Base-by-base conservation (phyloP, 2,113 vertebrate genomes). In the Indicator indicator region DNA sequence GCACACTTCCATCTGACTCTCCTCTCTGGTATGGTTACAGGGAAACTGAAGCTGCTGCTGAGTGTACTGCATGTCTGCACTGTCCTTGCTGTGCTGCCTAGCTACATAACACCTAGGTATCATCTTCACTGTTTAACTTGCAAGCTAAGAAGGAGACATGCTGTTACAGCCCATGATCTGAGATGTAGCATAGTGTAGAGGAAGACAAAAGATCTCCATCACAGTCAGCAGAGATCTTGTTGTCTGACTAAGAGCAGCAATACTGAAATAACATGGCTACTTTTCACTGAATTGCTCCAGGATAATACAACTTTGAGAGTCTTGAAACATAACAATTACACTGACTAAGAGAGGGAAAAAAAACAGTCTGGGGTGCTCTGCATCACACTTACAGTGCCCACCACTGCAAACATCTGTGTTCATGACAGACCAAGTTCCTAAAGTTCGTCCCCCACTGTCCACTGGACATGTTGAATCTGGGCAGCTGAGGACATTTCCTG, bases 381-480 rank as follows among this genome's bases (percentile, higher is more conserved):
- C 27, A 52, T 56, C 28, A 56, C 15, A 7, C 8, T 77, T 63
- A 46, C 9, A 65, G 28, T 28, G 13, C 4, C 16, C 48, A 52
- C 26, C 9, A 13, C 8, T 68, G 38, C 40, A 63, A 21, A 73
- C n/a, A 71, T 71, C 42, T 67, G 7, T 55, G 68, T 11, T 27
- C 11, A 16, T 30, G 36, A 26, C 27, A 78, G 58, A 33, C 7
- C 14, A 55, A 4, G 16, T 58, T 63, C 30, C 9, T 30, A 59
- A 59, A 1, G 13, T 77, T 91, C 7, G 6, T 56, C 83, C 12
- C 86, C 18, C 16, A 32, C 1, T 40, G 6, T 36, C 27, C 23
- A 16, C 23, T 30, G 30, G 26, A 40, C 1, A 1, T 30, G 9
- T 38, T 1, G 0, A n/a, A 36, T n/a, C 32, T 32, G 28, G 1